A percentile compares a stretch with the other conserved stretches of the same genome.
Conservation (phyloP, 35 echinoderm and acorn worm genomes). For the Chiridota heheva region DNA sequence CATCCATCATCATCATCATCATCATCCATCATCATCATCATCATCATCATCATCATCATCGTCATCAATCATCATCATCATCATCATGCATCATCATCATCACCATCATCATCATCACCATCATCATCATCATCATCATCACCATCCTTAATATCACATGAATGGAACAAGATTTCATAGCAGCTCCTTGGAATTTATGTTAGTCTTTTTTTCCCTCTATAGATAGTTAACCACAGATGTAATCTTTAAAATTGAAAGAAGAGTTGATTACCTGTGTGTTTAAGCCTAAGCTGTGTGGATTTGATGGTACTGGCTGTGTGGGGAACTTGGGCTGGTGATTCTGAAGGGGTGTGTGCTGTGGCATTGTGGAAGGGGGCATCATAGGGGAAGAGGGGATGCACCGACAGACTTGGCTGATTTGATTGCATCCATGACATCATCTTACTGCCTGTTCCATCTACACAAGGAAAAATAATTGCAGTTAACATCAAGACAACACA, state of each 20-base stretch:
- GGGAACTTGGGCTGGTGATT: conserved; percentile 49
- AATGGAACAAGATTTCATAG: not conserved
- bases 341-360: not conserved
- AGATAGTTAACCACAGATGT: too few species aligned
- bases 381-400: conserved; percentile 20
- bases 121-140: not conserved
- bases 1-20: too few species aligned
- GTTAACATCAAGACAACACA: not conserved
- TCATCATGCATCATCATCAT: too few species aligned
- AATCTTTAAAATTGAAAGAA: too few species aligned
- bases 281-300: not conserved
- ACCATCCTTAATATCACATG: not conserved
- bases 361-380: not conserved
- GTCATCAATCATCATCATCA: too few species aligned
- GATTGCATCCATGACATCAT: conserved; percentile 84
- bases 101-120: not conserved
- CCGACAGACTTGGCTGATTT: conserved; percentile 18
- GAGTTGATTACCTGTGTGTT: too few species aligned
- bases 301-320: conserved; percentile 19
- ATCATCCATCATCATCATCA: too few species aligned
- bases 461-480: not conserved
- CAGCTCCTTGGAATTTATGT: too few species aligned
- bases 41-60: not conserved
- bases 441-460: conserved; percentile 66
- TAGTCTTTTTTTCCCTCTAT: too few species aligned